A percentile compares a stretch with the other conserved stretches of the same genome.
Conservation (phyloP, 2,888 invertebrate species). For the Aproaerema taeniolella region DNA sequence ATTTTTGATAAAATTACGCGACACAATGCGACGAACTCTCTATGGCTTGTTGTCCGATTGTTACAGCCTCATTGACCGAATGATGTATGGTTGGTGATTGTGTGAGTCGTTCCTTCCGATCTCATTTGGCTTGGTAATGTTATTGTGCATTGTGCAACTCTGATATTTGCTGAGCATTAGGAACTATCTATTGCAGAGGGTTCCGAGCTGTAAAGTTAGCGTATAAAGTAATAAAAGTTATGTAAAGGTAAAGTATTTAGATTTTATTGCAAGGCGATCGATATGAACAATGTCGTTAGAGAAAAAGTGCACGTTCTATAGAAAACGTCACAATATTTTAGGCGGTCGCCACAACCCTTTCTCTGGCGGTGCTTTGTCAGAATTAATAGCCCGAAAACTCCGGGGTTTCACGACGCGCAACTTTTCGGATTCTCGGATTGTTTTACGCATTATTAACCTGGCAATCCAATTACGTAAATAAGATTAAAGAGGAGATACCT, state of each 20-base stretch:
- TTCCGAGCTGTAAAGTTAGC: conserved; percentile 26
- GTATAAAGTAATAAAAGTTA: conserved; percentile 22
- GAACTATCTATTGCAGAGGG: conserved; percentile 29
- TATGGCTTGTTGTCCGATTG: conserved; percentile 71
- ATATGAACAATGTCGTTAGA: not conserved
- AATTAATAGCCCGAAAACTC: conserved; percentile 69
- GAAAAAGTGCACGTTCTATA: not conserved
- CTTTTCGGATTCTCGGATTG: conserved; percentile 70
- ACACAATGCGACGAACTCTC: conserved; percentile 59
- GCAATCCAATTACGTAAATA: conserved; percentile 70
- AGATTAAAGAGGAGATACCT: conserved; percentile 44
- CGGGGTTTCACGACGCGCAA: conserved; percentile 43
- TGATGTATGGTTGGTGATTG: conserved; percentile 58
- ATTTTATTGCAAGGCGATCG: not conserved
- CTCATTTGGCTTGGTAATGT: conserved; percentile 47
- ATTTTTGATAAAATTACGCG: conserved; percentile 75
- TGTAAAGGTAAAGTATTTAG: not conserved
- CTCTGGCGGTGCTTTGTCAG: conserved; percentile 64
- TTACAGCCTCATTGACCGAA: conserved; percentile 66
- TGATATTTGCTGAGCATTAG: conserved; percentile 52
- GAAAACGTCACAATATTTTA: conserved; percentile 63
- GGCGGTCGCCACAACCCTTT: conserved; percentile 63
- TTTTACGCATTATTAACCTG: conserved; percentile 74
- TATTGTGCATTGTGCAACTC: conserved; percentile 43
- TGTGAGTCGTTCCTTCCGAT: conserved; percentile 59